Base-by-base conservation (phyloP, 2,113 vertebrate species). In the Maccullochella peelii region DNA sequence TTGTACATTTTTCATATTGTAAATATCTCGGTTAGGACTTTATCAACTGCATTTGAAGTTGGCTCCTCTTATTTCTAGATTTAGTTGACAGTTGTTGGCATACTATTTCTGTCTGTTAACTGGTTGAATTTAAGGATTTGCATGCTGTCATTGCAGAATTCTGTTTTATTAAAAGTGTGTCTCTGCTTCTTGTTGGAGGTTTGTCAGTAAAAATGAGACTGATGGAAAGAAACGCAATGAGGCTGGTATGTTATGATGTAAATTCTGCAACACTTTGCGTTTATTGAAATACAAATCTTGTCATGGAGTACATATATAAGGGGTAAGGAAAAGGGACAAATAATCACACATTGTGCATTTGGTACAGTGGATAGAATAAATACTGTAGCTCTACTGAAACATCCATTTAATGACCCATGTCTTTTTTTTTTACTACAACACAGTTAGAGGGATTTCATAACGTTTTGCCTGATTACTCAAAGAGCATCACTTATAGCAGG, bases 1-100 rank as follows among this genome's bases (percentile, higher is more conserved):
- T 93, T 95, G 93, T 94, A 93, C 82, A 94, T 92, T 93, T 93
- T 93, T 92, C 92, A 94, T 93, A 88, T 63, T 95, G 94, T 95
- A 94, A 92, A 95, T 95, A 94, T 91, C 83, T 93, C 85, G 27
- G 86, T 90, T 87, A 81, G 80, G 83, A 88, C 84, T 88, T 90
- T 89, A 89, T 88, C 80, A 82, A 82, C 84, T 84, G 54, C 88
- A 77, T 90, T 89, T 85, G 86, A 89, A 84, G 84, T 83, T 85
- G 86, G 86, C 70, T 94, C 77, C 86, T 92, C 92, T 93, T 84
- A 83, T 93, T 95, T 95, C 89, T 92, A 93, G 92, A 86, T 93
- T 94, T 92, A 90, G 90, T 93, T 94, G 78, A 84, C 89, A 84
- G 80, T 92, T 84, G 91, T 92, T 67, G 88, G 82, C 89, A 86